phyloP scores from a whole-genome alignment of 2,888 invertebrate species.

The Andrena bucephala region DNA sequence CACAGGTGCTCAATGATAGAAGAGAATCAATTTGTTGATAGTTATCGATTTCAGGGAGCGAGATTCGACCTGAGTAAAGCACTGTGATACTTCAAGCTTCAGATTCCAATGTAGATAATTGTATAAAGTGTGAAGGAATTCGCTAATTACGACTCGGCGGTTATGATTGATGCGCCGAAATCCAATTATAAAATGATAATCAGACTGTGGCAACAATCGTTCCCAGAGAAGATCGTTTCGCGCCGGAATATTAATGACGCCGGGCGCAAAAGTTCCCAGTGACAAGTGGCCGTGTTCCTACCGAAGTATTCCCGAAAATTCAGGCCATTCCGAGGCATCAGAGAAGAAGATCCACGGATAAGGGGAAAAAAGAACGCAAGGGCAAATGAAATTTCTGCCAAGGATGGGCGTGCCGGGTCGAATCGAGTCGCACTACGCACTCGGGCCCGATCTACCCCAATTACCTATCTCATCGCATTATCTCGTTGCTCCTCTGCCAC shows the following conservation, averaged over 20 bases:
- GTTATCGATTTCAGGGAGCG: no score
- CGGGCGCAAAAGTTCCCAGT: background rate
- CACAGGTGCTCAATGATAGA: no score
- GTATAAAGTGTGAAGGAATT: no score
- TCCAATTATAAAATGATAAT: constrained; percentile 10
- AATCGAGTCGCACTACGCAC: constrained; percentile 45
- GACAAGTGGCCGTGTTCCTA: constrained; percentile 33
- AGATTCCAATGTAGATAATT: no score
- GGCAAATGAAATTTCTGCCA: constrained; percentile 61
- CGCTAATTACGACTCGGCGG: no score
- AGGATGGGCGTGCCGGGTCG: constrained; percentile 57
- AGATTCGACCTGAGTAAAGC: no score
- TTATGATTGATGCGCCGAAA: background rate
- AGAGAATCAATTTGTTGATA: no score
- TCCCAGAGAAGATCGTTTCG: background rate
- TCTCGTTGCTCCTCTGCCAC: constrained; percentile 46
- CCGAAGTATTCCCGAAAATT: constrained; percentile 5
- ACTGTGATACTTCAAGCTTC: no score
- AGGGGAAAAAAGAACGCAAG: constrained; percentile 38
- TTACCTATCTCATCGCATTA: constrained; percentile 57
- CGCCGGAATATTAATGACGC: background rate
- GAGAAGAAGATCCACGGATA: constrained; percentile 34
- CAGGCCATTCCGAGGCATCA: constrained; percentile 31
- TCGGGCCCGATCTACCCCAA: constrained; percentile 54
- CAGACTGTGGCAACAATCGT: constrained; percentile 1